Evolutionary conservation across 2,888 invertebrate species (phyloP).

Genomic region (Gryllus longicercus): DNA sequence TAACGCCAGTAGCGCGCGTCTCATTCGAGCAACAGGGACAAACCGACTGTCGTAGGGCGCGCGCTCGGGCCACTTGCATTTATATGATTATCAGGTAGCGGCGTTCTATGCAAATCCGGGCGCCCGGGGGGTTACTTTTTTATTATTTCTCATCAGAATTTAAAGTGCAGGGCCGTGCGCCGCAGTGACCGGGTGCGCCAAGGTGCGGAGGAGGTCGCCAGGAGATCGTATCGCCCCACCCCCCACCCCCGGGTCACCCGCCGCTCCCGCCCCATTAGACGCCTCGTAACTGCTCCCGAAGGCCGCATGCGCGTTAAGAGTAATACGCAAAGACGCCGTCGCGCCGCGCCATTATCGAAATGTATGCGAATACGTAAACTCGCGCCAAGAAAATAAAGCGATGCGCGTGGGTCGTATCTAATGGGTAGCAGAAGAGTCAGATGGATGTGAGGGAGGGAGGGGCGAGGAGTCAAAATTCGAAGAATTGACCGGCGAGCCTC

Average conservation of each 20-base stretch:
- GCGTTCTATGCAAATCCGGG: background rate
- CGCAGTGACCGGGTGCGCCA: too few relatives aligned
- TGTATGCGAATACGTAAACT: background rate
- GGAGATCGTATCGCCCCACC: background rate
- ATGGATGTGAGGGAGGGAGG: background rate
- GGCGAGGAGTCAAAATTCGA: background rate
- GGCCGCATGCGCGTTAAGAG: background rate
- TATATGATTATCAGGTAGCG: background rate
- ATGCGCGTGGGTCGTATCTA: background rate
- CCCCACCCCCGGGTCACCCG: background rate
- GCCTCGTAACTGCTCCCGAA: background rate
- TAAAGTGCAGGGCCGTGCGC: background rate
- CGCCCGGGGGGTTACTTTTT: background rate
- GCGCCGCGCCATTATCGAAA: background rate
- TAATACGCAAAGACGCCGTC: background rate
- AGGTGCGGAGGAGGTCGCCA: background rate
- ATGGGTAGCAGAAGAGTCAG: background rate
- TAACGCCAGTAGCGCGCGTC: too few relatives aligned
- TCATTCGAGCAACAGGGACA: too few relatives aligned
- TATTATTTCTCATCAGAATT: constrained; percentile 9
- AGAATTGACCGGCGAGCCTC: background rate
- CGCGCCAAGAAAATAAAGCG: too few relatives aligned
- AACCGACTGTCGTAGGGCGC: too few relatives aligned
- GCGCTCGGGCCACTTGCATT: background rate
- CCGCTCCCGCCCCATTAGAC: background rate